A percentile compares a stretch with the other conserved stretches of the same genome.
Conservation (phyloP, 2,113 vertebrate species). For the Amphiprion percula region DNA sequence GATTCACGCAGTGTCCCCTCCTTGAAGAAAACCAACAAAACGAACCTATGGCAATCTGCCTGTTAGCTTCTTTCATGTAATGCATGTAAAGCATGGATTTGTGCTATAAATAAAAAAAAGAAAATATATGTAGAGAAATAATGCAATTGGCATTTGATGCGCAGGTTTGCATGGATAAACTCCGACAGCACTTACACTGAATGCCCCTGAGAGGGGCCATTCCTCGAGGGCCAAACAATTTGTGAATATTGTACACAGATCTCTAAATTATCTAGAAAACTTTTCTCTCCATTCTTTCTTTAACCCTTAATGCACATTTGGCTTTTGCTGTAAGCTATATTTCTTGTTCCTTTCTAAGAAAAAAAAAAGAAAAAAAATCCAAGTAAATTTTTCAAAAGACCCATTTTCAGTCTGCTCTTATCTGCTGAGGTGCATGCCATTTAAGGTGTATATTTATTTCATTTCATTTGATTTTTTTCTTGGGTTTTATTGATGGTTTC, state of each 20-base stretch:
- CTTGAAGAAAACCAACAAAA: background rate
- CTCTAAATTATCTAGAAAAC: slow-evolving; percentile 27
- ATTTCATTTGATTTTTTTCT: slow-evolving; percentile 36
- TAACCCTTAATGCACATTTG: background rate
- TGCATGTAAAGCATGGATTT: slow-evolving; percentile 50
- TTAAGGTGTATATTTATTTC: slow-evolving; percentile 69
- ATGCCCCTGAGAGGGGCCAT: slow-evolving; percentile 51
- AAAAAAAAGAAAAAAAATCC: background rate
- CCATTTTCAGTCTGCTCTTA: slow-evolving; percentile 49
- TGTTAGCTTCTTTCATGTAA: slow-evolving; percentile 32
- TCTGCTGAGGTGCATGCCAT: slow-evolving; percentile 82
- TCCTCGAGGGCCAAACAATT: slow-evolving; percentile 42
- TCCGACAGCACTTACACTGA: slow-evolving; percentile 72
- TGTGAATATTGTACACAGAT: slow-evolving; percentile 35
- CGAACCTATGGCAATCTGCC: background rate
- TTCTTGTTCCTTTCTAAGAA: background rate
- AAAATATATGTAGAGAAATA: slow-evolving; percentile 15
- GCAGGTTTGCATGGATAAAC: slow-evolving; percentile 50
- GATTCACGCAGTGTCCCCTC: background rate
- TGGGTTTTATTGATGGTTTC: slow-evolving; percentile 46
- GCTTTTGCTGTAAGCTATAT: background rate
- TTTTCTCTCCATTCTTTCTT: background rate
- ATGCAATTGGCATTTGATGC: slow-evolving; percentile 71
- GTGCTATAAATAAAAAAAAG: slow-evolving; percentile 2
- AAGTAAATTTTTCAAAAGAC: background rate